Evolutionary conservation across 2,888 invertebrate species (phyloP), one percentile per base, ranked within the genome.

Genomic region (Zygaena filipendulae): DNA sequence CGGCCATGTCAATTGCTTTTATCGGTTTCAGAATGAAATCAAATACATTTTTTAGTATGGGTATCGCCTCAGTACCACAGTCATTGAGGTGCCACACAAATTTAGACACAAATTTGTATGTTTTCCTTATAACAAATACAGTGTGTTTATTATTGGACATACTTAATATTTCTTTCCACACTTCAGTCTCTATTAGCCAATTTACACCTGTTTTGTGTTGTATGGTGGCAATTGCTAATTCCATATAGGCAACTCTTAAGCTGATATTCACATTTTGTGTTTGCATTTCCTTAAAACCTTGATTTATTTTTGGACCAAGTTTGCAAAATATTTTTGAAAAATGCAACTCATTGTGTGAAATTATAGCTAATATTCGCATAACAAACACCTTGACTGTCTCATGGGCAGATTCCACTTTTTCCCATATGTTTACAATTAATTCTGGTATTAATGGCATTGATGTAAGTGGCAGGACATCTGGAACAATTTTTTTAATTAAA

Each of bases 81-180:
- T 82, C 75, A 11, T 79, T 70, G 2, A 82, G 57, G 52, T 79
- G 82, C 62, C 83, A 82, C 1, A 88, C 47, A 29, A 88, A 75
- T 33, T 74, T 71, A 10, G 82, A 80, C 10, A 88, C 64, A 43
- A 91, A 85, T 32, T 82, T 80, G 29, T 86, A 84, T 4, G 86
- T 84, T 50, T 88, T 86, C 20, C 86, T 79, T 0, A 85, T 82
- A 6, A 91, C 84, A 49, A 90, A 91, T 21, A 91, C 70, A 0
- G 91, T 91, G 35, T 86, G 84, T 54, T 84, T 85, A 29, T 83
- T 71, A 42, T 86, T 82, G 34, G 84, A 85, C 26, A 85, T 82
- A 32, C 74, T 75, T 3, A 90, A 59, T 13, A 89, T 81, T 42
- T 85, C 80, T 33, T 74, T 81, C 90, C 91, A 91, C 8, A 81